phyloP scores from a whole-genome alignment of 2,888 invertebrate genomes.

The Pyrgus malvae region DNA sequence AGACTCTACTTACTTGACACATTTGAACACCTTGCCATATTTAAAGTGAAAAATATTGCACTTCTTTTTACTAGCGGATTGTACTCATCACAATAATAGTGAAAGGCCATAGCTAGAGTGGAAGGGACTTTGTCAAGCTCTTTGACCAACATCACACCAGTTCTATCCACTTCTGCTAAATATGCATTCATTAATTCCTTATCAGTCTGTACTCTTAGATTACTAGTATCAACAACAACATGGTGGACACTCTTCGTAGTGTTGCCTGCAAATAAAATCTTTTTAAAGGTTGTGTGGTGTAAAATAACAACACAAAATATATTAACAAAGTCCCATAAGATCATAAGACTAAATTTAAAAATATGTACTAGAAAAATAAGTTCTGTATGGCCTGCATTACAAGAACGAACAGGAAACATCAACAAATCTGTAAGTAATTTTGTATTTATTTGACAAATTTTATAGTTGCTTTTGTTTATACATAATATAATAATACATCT shows the following conservation, averaged over 20 bases:
- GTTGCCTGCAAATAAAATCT: slow-evolving; percentile 52
- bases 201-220: slow-evolving; percentile 52
- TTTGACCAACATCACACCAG: slow-evolving; percentile 66
- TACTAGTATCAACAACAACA: slow-evolving; percentile 51
- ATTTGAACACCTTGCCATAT: slow-evolving; percentile 57
- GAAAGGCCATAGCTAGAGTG: slow-evolving; percentile 71
- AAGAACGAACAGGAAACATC: too few species aligned
- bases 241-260: slow-evolving; percentile 47
- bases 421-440: too few species aligned
- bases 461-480: too few species aligned
- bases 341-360: too few species aligned
- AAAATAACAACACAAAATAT: too few species aligned
- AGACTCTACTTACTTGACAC: slow-evolving; percentile 49
- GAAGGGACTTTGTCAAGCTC: slow-evolving; percentile 63
- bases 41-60: slow-evolving; percentile 72
- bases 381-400: too few species aligned
- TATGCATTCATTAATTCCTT: slow-evolving; percentile 60
- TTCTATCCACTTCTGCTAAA: slow-evolving; percentile 49
- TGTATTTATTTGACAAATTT: too few species aligned
- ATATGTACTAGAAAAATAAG: too few species aligned
- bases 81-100: slow-evolving; percentile 76
- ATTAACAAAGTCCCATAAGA: too few species aligned
- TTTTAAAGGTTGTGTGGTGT: too few species aligned
- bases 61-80: slow-evolving; percentile 67
- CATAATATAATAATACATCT: too few species aligned